Percentiles rank a stretch among this genome's conserved stretches.
phyloP scores from a whole-genome alignment of 2,888 invertebrate species.

The Acanthosoma haemorrhoidale region DNA sequence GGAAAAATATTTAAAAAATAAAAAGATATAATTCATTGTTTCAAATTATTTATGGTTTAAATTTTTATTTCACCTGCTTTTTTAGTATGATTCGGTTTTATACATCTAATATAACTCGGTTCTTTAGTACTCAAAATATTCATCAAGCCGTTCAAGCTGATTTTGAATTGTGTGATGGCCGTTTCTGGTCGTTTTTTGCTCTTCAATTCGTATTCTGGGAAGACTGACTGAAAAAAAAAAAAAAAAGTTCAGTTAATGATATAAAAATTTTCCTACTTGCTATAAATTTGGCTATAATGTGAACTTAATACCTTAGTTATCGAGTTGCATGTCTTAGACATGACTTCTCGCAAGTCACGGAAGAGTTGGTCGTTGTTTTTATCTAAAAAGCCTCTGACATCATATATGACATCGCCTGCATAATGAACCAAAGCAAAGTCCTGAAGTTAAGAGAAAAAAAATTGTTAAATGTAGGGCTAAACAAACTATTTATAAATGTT shows the following conservation, averaged over 20 bases:
- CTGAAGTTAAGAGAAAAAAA: slow-evolving; percentile 48
- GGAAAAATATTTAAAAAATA: background rate
- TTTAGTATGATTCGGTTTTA: slow-evolving; percentile 87
- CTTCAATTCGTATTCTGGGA: slow-evolving; percentile 59
- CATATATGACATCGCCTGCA: slow-evolving; percentile 90
- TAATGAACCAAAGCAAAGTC: slow-evolving; percentile 88
- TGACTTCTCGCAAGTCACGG: slow-evolving; percentile 78
- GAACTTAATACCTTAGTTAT: slow-evolving; percentile 52
- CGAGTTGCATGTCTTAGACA: slow-evolving; percentile 64
- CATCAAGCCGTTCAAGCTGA: slow-evolving; percentile 78
- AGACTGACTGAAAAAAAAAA: slow-evolving; percentile 48
- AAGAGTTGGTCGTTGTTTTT: slow-evolving; percentile 90
- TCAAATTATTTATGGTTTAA: background rate
- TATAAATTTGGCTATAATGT: background rate
- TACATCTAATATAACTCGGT: slow-evolving; percentile 88
- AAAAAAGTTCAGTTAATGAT: slow-evolving; percentile 9
- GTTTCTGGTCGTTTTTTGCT: slow-evolving; percentile 84
- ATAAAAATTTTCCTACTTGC: background rate
- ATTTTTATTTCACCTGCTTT: slow-evolving; percentile 48
- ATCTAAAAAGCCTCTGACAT: slow-evolving; percentile 77
- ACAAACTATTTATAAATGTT: too few relatives aligned
- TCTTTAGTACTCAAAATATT: slow-evolving; percentile 87
- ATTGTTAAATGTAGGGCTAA: background rate
- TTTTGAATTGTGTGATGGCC: slow-evolving; percentile 84
- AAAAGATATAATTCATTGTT: background rate